Evolutionary conservation across 2,888 invertebrate species (phyloP), one percentile per base, ranked within the genome.

Genomic region (Mechanitis messenoides): DNA sequence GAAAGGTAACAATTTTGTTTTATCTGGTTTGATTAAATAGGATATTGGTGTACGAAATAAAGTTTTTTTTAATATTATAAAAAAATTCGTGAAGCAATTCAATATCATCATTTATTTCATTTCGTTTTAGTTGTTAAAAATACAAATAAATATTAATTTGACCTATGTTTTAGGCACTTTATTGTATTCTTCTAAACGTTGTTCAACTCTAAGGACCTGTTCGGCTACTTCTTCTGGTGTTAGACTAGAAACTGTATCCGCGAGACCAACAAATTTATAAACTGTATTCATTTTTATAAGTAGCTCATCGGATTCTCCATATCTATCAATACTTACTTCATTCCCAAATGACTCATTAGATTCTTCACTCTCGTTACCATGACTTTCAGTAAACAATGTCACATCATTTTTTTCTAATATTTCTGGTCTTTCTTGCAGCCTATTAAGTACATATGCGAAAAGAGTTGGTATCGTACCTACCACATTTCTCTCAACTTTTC

Each of bases 381-480:
- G 57, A 33, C 60, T 61, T 11, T 71, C 61, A 60, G 69, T 71
- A 50, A 82, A 81, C 0, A 74, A 64, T 0, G 67, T 67, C 3
- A 74, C 56, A 35, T 84, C 78, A 42, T 81, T 70, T 38, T 66
- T 77, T 67, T 84, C 85, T 28, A 84, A 69, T 20, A 83, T 72
- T 70, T 82, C 78, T 1, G 83, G 83, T 58, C 71, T 77, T 4
- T 78, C 72, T 60, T 80, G 74, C 11, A 86, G 66, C 2, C 75
- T 71, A 42, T 75, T 73, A 35, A 83, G 61, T 11, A 85, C 66
- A 54, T 81, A 78, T 66, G 84, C 79, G 59, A 83, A 81, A 1
- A 84, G 45, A 11, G 71, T 64, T n/a, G 85, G 84, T 47, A 85
- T 73, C 28, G 72, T 79, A 66, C 68, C 70, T 56, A 83, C 82